Base-by-base conservation (phyloP, 2,888 invertebrate genomes). In the Sphaerophoria taeniata region DNA sequence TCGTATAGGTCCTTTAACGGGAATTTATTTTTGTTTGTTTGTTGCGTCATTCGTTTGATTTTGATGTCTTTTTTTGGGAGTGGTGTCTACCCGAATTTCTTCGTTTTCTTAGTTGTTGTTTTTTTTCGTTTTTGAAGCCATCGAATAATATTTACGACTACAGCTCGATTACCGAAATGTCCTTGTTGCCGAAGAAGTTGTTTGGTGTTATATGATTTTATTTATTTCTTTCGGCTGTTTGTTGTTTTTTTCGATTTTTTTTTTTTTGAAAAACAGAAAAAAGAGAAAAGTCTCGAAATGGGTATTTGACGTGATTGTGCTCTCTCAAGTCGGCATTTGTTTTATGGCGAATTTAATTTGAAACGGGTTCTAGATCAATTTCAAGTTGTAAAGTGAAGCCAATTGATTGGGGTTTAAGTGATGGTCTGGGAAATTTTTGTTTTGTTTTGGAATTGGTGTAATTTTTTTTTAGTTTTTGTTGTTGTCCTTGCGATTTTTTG, bases 141-240 rank as follows among this genome's bases (percentile, higher is more conserved):
- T 77, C 76, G 77, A 85, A 81, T 81, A 67, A 77, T 85, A 85
- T 85, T 85, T 85, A 85, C 80, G 85, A 73, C 85, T 85, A 73
- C 63, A 73, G 76, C 70, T 70, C 85, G 85, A 81, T 85, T 85
- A 85, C 81, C 51, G 76, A 73, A 73, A 85, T 81, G 81, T 85
- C 81, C 70, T 81, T 81, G 85, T 81, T 79, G 74, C 73, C 45
- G 73, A 49, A 60, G 16, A 67, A 67, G 67, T 67, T 67, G 67
- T 67, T 65, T 67, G 67, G 67, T 67, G 51, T 53, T 51, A 67
- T 39, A 51, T 67, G 16, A 39, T 53, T 67, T 67, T 39, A 24
- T 60, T 39, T 60, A 43, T 60, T 6, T 39, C 39, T 39, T 39
- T 9, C 12, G 43, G 9, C 11, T 56, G 33, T 34, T 34, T 56